Evolutionary conservation across 2,888 invertebrate genomes (phyloP).

Genomic region (Orthosia gothica): DNA sequence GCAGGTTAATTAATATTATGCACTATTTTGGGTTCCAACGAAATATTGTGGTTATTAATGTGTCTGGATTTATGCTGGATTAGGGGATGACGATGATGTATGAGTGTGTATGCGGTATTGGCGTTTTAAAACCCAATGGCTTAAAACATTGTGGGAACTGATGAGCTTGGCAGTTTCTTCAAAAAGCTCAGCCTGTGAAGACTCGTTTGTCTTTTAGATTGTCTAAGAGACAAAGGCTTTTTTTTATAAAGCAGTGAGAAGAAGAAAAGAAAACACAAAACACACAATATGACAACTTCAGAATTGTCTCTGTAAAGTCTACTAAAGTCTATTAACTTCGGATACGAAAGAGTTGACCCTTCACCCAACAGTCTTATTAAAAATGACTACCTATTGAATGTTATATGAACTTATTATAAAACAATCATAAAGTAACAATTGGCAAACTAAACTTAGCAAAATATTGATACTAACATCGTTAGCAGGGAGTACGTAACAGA

Average conservation of each 20-base stretch:
- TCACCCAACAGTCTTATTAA: not conserved
- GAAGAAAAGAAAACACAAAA: too few relatives aligned
- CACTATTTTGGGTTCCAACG: slow-evolving; percentile 78
- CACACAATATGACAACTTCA: not conserved
- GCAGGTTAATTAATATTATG: slow-evolving; percentile 86
- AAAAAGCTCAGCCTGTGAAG: too few relatives aligned
- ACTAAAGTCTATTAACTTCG: too few relatives aligned
- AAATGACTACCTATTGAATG: too few relatives aligned
- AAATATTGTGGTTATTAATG: slow-evolving; percentile 89
- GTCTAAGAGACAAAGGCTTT: not conserved
- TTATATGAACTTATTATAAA: not conserved
- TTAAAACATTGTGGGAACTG: not conserved
- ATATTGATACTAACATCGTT: slow-evolving; percentile 63
- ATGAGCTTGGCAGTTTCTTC: not conserved
- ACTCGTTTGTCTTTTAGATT: not conserved
- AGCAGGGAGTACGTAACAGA: slow-evolving; percentile 68
- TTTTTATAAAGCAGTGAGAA: too few relatives aligned
- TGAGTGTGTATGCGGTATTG: slow-evolving; percentile 35
- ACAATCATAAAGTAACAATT: not conserved
- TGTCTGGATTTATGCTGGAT: slow-evolving; percentile 75
- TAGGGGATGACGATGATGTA: slow-evolving; percentile 52
- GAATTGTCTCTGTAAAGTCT: too few relatives aligned
- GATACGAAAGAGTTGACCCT: too few relatives aligned
- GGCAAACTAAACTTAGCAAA: slow-evolving; percentile 14
- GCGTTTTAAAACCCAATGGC: slow-evolving; percentile 28